A percentile compares a stretch with the other conserved stretches of the same genome.
Evolutionary conservation across 1,140 invertebrate species (phyloP).

Genomic region (Dinothrombium tinctorium): DNA sequence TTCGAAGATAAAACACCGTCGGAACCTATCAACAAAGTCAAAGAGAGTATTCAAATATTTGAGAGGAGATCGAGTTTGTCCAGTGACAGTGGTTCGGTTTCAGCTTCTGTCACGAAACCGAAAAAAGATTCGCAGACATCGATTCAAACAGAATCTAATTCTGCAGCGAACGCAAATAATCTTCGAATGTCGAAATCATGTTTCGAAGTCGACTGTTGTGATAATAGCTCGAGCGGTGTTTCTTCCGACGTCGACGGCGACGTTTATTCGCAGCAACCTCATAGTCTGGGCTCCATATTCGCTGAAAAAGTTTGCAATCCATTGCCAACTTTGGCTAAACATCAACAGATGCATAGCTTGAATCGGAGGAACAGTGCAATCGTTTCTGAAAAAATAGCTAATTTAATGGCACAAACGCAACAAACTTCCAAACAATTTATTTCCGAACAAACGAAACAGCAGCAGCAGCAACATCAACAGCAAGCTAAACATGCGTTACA

Average conservation of each 20-base stretch:
- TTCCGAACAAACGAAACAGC: no score
- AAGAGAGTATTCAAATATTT: constrained; percentile 9
- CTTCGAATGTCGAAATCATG: constrained; percentile 11
- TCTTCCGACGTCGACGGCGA: constrained; percentile 4
- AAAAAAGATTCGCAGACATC: background rate
- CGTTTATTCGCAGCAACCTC: background rate
- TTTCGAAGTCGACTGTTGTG: constrained; percentile 9
- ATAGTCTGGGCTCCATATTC: background rate
- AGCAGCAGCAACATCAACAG: constrained; percentile 8
- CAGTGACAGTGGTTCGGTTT: background rate
- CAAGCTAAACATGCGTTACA: background rate
- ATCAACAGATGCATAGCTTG: constrained; percentile 6
- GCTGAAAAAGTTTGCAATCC: background rate
- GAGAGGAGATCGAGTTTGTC: constrained; percentile 8
- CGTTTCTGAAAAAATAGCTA: constrained; percentile 10
- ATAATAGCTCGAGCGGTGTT: constrained; percentile 4
- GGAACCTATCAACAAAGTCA: constrained; percentile 8
- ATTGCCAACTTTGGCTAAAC: constrained; percentile 9
- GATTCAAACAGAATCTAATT: no score
- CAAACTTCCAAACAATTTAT: no score
- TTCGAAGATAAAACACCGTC: background rate
- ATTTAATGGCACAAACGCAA: constrained; percentile 7
- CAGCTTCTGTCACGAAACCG: background rate
- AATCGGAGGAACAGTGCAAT: constrained; percentile 8
- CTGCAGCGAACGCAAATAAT: background rate